Conservation (phyloP, 2,888 invertebrate genomes). For the Ariolimax columbianus region DNA sequence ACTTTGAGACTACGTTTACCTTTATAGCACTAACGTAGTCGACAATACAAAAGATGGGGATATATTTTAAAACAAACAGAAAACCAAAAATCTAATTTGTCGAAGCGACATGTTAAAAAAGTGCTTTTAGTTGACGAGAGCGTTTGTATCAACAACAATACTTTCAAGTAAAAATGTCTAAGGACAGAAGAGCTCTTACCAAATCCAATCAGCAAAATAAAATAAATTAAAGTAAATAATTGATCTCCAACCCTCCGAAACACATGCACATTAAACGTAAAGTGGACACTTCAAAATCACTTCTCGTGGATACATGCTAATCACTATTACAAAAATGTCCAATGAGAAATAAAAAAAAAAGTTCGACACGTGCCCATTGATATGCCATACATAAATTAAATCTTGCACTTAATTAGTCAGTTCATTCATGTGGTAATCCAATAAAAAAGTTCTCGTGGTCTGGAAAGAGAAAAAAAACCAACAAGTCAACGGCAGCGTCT, state of each 20-base stretch:
- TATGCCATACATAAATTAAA: background rate
- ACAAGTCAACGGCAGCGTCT: background rate
- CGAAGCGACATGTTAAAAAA: no score
- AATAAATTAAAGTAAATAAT: slow-evolving; percentile 12
- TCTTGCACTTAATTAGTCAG: slow-evolving; percentile 6
- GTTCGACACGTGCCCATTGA: background rate
- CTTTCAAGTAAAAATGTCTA: background rate
- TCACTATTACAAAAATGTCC: background rate
- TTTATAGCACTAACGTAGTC: no score
- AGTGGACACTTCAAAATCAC: background rate
- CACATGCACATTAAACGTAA: background rate
- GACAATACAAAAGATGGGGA: no score
- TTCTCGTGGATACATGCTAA: background rate
- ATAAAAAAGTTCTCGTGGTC: background rate
- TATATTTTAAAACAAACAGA: no score
- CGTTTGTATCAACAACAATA: background rate
- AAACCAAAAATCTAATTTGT: no score
- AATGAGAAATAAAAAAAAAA: background rate
- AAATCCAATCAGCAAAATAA: background rate
- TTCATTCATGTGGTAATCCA: background rate
- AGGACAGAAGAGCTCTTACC: background rate
- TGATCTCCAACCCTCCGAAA: background rate
- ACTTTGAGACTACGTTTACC: no score
- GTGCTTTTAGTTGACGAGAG: no score
- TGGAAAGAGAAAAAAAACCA: background rate